A percentile compares a stretch with the other conserved stretches of the same genome.
Conservation (phyloP, 2,797 vertebrate genomes). For the Limnodromus scolopaceus region DNA sequence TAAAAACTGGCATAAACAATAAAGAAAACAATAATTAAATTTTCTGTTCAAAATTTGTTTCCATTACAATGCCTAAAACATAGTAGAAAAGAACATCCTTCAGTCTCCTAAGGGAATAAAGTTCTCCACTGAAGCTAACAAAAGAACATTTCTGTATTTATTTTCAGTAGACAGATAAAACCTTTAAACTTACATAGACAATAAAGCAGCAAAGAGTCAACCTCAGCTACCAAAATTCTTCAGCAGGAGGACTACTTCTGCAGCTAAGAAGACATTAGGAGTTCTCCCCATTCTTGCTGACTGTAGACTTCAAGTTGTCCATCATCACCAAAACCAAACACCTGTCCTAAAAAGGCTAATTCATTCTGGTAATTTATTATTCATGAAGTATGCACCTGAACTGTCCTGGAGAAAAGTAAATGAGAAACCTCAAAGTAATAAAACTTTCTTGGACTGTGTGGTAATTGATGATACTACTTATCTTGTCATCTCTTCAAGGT, state of each 20-base stretch:
- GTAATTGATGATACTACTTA: not conserved
- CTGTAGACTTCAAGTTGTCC: not conserved
- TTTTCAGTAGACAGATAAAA: not conserved
- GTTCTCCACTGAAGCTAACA: not conserved
- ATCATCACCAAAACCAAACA: not conserved
- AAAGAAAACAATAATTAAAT: not conserved
- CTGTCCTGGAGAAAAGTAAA: not conserved
- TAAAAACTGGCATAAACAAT: not conserved
- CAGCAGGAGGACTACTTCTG: not conserved
- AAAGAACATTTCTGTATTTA: not conserved
- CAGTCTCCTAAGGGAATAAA: not conserved
- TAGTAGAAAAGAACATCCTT: not conserved
- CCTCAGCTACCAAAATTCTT: not conserved
- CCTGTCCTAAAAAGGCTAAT: not conserved
- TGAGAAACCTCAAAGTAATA: conserved; percentile 8
- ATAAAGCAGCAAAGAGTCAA: not conserved
- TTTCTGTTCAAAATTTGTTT: not conserved
- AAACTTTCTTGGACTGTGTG: not conserved
- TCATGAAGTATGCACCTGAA: not conserved
- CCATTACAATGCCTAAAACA: not conserved
- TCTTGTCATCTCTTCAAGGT: not conserved
- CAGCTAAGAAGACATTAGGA: not conserved
- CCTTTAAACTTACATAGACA: not conserved
- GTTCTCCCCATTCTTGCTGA: not conserved
- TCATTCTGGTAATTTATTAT: not conserved